Conservation (phyloP, 2,888 invertebrate genomes). For the Spodoptera exigua region DNA sequence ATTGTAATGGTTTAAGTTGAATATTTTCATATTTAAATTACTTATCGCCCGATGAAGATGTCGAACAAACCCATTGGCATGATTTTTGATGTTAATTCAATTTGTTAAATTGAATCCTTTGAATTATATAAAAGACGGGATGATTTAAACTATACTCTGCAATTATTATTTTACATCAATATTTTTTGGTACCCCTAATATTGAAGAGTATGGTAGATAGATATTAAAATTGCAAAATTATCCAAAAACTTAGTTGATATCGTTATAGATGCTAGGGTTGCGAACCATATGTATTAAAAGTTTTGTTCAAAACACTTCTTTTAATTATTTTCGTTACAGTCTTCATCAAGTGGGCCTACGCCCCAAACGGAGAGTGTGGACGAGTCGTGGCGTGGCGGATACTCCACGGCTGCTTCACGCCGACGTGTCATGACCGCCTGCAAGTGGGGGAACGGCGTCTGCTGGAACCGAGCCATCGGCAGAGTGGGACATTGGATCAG, state of each 20-base stretch:
- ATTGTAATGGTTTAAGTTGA: conserved; percentile 26
- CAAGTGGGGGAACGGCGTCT: conserved; percentile 92
- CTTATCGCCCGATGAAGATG: conserved; percentile 20
- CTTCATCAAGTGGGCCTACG: conserved; percentile 66
- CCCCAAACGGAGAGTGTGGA: conserved; percentile 75
- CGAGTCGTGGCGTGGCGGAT: conserved; percentile 83
- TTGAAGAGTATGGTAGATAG: too few relatives aligned
- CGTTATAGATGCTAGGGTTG: too few relatives aligned
- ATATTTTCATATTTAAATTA: conserved; percentile 7
- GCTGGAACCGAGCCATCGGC: conserved; percentile 91
- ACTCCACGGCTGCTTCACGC: conserved; percentile 81
- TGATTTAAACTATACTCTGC: too few relatives aligned
- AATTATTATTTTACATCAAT: too few relatives aligned
- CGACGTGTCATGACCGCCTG: conserved; percentile 78
- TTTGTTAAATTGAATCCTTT: too few relatives aligned
- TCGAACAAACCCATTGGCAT: conserved; percentile 2
- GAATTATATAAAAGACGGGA: too few relatives aligned
- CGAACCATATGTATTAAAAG: too few relatives aligned
- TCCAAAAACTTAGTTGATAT: too few relatives aligned
- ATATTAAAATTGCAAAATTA: too few relatives aligned
- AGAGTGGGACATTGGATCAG: conserved; percentile 94
- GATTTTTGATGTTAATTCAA: conserved; percentile 1
- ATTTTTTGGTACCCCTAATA: too few relatives aligned
- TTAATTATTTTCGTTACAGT: conserved; percentile 58
- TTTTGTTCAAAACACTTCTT: too few relatives aligned